Evolutionary conservation across 2,113 vertebrate species (phyloP), one percentile per base, ranked within the genome.

Genomic region (Neogale vison): DNA sequence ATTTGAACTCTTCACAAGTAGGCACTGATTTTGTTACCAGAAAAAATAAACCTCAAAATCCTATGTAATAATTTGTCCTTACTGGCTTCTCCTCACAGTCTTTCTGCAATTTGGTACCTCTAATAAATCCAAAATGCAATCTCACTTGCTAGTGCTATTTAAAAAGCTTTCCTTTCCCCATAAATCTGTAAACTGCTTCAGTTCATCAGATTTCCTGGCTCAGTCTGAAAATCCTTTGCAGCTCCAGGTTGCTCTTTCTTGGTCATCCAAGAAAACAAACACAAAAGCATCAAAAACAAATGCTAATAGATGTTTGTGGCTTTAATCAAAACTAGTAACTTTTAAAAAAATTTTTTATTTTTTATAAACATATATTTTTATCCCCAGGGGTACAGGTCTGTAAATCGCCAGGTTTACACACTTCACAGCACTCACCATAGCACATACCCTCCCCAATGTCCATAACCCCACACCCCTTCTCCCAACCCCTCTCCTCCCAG

Each of bases 211-310:
- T 93, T 96, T 88, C 72, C 85, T 26, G 47, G 85, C 42, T 89
- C 59, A 50, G 4, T 52, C 29, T 83, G 55, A 96, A 90, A 90
- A 74, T 36, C 81, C 47, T 96, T 15, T 45, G 47, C 23, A 24
- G 92, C 11, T 90, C 90, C n/a, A 57, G 26, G 47, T 69, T 69
- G 71, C 83, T 47, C 82, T n/a, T 85, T 39, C 74, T 94, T 63
- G 47, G 29, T 90, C 87, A 84, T 74, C 72, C 55, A 93, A 59
- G 63, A 88, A 90, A 97, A 98, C 47, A 84, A 89, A 95, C 9
- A 5, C 63, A 80, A 67, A 92, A 93, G 17, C 45, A 59, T 39
- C 69, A 65, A 84, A 86, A 52, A 29, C n/a, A 63, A 84, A 90
- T 39, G 47, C 87, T 63, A 63, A 65, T 65, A 11, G 47, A 67